Evolutionary conservation across 2,113 vertebrate genomes (phyloP).

Genomic region (Microtus pennsylvanicus): DNA sequence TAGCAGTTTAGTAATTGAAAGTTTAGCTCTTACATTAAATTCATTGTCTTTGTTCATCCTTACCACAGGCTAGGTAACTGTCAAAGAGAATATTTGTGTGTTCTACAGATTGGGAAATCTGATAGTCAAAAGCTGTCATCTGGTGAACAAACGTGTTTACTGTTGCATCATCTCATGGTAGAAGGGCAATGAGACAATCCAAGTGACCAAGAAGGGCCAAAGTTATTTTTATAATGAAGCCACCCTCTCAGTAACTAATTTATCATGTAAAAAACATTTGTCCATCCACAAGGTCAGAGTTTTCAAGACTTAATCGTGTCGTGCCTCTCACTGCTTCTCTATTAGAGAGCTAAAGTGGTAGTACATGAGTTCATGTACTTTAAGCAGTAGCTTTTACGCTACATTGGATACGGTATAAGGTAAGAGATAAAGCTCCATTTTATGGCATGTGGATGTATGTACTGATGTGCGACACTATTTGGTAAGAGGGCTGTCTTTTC

Average conservation of each 20-base stretch:
- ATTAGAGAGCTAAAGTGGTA: not conserved
- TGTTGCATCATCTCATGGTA: not conserved
- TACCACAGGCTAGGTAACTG: not conserved
- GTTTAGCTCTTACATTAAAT: not conserved
- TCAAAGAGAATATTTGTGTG: not conserved
- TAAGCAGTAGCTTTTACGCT: not conserved
- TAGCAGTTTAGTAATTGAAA: not conserved
- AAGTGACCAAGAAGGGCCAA: not conserved
- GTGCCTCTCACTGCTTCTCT: not conserved
- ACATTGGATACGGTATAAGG: not conserved
- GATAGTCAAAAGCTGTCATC: not conserved
- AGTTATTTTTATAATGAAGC: not conserved
- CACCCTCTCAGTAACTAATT: not conserved
- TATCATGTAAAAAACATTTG: not conserved
- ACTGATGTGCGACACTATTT: not conserved
- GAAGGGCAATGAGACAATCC: not conserved
- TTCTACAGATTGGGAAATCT: not conserved
- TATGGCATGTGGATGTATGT: not conserved
- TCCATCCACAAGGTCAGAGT: not conserved
- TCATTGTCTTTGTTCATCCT: not conserved
- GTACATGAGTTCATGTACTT: no score
- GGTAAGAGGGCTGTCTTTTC: not conserved
- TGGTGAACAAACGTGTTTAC: no score
- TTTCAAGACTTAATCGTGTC: not conserved
- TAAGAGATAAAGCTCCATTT: fast-evolving